Percentiles rank a stretch among this genome's conserved stretches.
These are phyloP conservation scores for Forbesichthys agassizii DNA, from an alignment of 2,113 vertebrate species.

Conservation along the genomic window DNA sequence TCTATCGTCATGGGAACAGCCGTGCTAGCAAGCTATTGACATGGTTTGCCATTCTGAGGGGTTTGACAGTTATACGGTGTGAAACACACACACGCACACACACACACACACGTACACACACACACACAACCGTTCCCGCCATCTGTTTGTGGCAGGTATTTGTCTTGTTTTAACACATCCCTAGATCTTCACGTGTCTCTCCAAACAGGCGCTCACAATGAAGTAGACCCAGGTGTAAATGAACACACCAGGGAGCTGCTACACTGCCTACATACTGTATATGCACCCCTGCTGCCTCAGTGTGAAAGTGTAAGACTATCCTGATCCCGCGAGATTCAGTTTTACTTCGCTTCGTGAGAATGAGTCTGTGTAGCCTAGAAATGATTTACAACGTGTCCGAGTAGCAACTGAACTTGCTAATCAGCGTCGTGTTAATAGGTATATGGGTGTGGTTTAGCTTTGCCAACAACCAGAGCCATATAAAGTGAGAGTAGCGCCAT, in stretches of 20 bases:
- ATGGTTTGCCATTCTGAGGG: constrained; percentile 47
- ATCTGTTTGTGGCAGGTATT: constrained; percentile 27
- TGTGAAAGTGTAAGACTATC: too few relatives aligned
- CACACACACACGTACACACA: neutral
- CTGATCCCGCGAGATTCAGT: too few relatives aligned
- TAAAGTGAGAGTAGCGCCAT: too few relatives aligned
- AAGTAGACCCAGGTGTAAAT: constrained; percentile 56
- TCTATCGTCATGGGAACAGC: constrained; percentile 57
- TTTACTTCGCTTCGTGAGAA: too few relatives aligned
- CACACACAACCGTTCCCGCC: neutral
- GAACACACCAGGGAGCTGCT: constrained; percentile 45
- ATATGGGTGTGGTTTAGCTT: too few relatives aligned
- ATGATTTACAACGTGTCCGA: too few relatives aligned
- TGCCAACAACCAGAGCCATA: too few relatives aligned
- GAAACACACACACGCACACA: constrained; percentile 21
- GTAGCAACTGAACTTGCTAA: too few relatives aligned
- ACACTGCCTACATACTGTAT: too few relatives aligned
- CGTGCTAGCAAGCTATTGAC: constrained; percentile 39
- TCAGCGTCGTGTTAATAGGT: too few relatives aligned
- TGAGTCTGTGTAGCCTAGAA: too few relatives aligned
- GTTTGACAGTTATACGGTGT: constrained; percentile 30
- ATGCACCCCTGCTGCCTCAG: too few relatives aligned
- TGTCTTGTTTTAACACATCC: constrained; percentile 39
- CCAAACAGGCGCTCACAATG: constrained; percentile 37
- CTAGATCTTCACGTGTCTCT: constrained; percentile 33